phyloP scores from a whole-genome alignment of 2,888 invertebrate genomes.

The Coenonympha arcania region DNA sequence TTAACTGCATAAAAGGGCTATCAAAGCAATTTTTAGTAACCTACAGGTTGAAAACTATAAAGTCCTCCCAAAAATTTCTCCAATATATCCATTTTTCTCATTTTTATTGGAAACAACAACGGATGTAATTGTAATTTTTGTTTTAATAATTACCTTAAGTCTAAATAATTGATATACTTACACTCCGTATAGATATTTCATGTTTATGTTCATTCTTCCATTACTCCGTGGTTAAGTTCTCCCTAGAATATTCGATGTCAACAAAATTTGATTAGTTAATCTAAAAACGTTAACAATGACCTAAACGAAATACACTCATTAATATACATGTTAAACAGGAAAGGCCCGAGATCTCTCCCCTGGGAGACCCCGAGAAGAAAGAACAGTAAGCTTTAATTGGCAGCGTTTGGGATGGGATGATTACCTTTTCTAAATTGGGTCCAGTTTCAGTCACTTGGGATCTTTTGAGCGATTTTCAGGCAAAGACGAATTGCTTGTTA shows the following conservation, averaged over 20 bases:
- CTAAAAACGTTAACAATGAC: background rate
- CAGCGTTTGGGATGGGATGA: slow-evolving; percentile 1
- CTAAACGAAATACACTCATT: background rate
- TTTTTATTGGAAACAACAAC: too few relatives aligned
- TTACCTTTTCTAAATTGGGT: slow-evolving; percentile 3
- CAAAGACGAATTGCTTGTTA: too few relatives aligned
- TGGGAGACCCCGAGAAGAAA: slow-evolving; percentile 1
- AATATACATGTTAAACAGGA: background rate
- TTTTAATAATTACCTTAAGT: too few relatives aligned
- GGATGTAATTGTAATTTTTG: too few relatives aligned
- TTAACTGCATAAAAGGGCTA: too few relatives aligned
- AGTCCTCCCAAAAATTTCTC: too few relatives aligned
- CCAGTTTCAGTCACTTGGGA: slow-evolving; percentile 1
- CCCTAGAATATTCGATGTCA: background rate
- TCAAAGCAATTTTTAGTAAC: too few relatives aligned
- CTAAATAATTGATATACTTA: too few relatives aligned
- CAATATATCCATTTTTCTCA: too few relatives aligned
- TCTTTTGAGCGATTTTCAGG: background rate
- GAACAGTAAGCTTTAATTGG: slow-evolving; percentile 2
- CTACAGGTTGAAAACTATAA: too few relatives aligned
- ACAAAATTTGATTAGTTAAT: background rate
- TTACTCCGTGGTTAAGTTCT: background rate
- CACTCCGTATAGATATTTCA: too few relatives aligned
- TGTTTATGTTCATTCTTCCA: too few relatives aligned
- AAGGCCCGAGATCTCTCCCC: background rate